Conservation (phyloP, 2,113 vertebrate species). For the Empidonax alnorum region DNA sequence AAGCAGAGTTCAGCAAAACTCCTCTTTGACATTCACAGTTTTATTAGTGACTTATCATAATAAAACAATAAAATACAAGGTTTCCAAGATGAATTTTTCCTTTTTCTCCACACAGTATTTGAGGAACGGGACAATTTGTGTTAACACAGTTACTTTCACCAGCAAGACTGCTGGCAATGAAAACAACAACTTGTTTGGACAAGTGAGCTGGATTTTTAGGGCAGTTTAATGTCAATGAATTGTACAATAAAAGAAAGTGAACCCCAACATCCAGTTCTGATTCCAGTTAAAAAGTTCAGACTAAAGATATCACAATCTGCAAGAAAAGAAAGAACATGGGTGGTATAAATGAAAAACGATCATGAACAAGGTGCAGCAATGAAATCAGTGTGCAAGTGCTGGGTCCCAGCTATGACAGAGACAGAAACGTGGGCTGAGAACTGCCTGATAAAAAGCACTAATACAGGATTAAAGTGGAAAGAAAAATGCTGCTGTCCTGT, state of each 20-base stretch:
- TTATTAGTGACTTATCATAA: slow-evolving; percentile 76
- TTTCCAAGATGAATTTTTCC: background rate
- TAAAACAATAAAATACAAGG: slow-evolving; percentile 70
- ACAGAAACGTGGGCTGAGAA: background rate
- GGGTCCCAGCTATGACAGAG: slow-evolving; percentile 23
- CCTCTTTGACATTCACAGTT: slow-evolving; percentile 72
- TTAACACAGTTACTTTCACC: slow-evolving; percentile 51
- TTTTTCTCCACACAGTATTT: slow-evolving; percentile 59
- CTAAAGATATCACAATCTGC: slow-evolving; percentile 95
- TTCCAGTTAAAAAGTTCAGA: slow-evolving; percentile 89
- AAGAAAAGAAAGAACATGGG: slow-evolving; percentile 87
- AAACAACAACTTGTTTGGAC: slow-evolving; percentile 26
- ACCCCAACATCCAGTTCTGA: slow-evolving; percentile 90
- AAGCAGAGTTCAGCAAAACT: slow-evolving; percentile 65
- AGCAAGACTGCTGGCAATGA: slow-evolving; percentile 42
- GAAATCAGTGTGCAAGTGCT: slow-evolving; percentile 28
- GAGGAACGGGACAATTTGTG: slow-evolving; percentile 31
- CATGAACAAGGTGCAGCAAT: slow-evolving; percentile 51
- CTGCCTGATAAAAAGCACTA: background rate
- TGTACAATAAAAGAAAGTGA: slow-evolving; percentile 80
- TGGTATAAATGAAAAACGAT: slow-evolving; percentile 71
- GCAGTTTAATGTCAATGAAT: slow-evolving; percentile 72
- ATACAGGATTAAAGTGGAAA: background rate
- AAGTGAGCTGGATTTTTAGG: slow-evolving; percentile 67
- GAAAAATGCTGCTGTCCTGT: background rate